These are phyloP conservation scores for Thereva nobilitata DNA, from an alignment of 2,888 invertebrate genomes.

Conservation along the genomic window DNA sequence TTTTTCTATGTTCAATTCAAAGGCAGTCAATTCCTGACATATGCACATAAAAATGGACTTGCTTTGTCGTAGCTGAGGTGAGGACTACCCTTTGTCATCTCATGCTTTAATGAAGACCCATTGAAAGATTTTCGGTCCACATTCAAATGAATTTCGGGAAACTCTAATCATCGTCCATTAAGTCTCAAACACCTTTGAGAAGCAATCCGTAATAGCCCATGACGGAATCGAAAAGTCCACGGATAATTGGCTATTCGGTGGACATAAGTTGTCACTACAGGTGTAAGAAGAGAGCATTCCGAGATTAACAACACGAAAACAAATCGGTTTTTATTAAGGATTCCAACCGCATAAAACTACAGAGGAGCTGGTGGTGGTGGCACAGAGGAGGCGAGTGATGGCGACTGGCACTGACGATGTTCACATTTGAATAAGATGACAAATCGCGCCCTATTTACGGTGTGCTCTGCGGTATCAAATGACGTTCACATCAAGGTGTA, in stretches of 20 bases:
- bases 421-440: conserved; percentile 30
- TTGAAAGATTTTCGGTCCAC: too few species aligned
- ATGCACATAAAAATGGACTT: too few species aligned
- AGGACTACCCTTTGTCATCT: too few species aligned
- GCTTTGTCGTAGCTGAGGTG: too few species aligned
- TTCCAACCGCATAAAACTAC: conserved; percentile 11
- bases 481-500: conserved; percentile 7
- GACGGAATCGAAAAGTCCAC: neutral
- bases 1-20: too few species aligned
- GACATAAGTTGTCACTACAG: conserved; percentile 20
- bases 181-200: too few species aligned
- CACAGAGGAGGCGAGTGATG: too few species aligned
- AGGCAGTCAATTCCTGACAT: too few species aligned
- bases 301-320: conserved; percentile 5
- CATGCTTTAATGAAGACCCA: too few species aligned
- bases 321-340: conserved; percentile 16
- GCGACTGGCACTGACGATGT: conserved; percentile 21
- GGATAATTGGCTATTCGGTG: conserved; percentile 12
- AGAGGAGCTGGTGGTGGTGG: neutral
- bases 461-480: conserved; percentile 18
- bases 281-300: neutral
- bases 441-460: conserved; percentile 33
- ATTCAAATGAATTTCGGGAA: too few species aligned
- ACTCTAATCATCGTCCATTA: too few species aligned
- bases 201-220: conserved; percentile 4